A percentile compares a stretch with the other conserved stretches of the same genome.
These are phyloP conservation scores for Cheilosia variabilis DNA, from an alignment of 2,888 invertebrate species.

Conservation along the genomic window DNA sequence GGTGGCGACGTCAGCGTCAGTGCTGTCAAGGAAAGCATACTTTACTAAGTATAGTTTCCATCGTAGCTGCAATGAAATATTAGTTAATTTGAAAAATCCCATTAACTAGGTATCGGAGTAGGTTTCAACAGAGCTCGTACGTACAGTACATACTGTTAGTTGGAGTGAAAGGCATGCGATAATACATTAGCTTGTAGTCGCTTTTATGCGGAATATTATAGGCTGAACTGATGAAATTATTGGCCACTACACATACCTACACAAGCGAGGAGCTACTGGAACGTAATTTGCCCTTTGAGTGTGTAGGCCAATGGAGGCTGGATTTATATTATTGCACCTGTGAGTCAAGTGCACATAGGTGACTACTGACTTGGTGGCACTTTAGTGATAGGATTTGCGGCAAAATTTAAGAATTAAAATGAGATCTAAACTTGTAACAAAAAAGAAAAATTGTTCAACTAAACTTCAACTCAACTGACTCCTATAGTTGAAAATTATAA, in stretches of 20 bases:
- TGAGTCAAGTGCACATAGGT: no score
- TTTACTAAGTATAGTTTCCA: slow-evolving; percentile 2
- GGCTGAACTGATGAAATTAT: slow-evolving; percentile 2
- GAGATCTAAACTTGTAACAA: no score
- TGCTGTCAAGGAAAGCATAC: background rate
- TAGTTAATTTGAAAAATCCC: background rate
- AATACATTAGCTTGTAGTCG: slow-evolving; percentile 24
- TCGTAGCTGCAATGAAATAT: slow-evolving; percentile 1
- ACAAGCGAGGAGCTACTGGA: background rate
- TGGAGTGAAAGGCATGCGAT: slow-evolving; percentile 1
- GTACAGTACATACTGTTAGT: background rate
- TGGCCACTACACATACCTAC: background rate
- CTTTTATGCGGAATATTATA: no score
- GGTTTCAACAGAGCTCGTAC: background rate
- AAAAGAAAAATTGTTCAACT: no score
- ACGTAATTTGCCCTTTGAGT: no score
- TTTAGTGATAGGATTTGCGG: no score
- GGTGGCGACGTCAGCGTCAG: background rate
- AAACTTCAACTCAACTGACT: no score
- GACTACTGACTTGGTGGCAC: no score
- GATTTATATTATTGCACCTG: no score
- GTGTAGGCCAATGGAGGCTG: background rate
- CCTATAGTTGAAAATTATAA: no score
- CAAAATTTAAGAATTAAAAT: no score
- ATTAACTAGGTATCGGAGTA: slow-evolving; percentile 5